These are phyloP conservation scores for Epicampocera succincta DNA, from an alignment of 2,888 invertebrate species.

Conservation along the genomic window DNA sequence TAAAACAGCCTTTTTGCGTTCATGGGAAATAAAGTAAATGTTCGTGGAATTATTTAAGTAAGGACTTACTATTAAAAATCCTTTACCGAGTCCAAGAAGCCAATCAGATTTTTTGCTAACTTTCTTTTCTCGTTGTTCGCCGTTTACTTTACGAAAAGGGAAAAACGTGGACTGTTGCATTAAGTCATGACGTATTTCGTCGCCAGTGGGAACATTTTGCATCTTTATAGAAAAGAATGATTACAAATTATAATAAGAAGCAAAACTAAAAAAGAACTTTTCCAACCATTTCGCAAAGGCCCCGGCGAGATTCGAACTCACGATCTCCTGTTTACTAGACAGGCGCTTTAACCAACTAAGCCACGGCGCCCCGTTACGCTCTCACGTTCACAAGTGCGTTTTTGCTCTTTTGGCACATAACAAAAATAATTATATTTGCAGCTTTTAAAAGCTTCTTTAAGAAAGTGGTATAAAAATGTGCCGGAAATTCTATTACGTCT, in stretches of 20 bases:
- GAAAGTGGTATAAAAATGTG: no score
- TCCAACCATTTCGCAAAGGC: conserved; percentile 74
- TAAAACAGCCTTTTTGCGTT: conserved; percentile 72
- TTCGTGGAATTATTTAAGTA: conserved; percentile 16
- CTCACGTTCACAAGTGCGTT: neutral
- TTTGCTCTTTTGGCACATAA: neutral
- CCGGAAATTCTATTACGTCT: no score
- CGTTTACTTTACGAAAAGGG: neutral
- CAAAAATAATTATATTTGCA: neutral
- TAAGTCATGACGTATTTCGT: neutral
- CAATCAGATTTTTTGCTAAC: conserved; percentile 13
- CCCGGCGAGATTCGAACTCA: conserved; percentile 82
- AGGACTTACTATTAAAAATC: conserved; percentile 69
- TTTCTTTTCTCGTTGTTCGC: neutral
- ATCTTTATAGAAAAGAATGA: conserved; percentile 10
- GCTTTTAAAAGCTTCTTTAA: conserved; percentile 18
- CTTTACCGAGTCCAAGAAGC: conserved; percentile 62
- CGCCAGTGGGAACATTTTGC: neutral
- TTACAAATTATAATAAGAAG: neutral
- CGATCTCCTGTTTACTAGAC: conserved; percentile 82
- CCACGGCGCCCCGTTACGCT: conserved; percentile 78
- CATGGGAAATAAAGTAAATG: conserved; percentile 18
- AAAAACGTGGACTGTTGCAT: neutral
- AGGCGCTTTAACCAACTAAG: conserved; percentile 82
- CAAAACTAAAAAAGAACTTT: conserved; percentile 17